These are phyloP conservation scores for Zapornia atra DNA, from an alignment of 2,113 vertebrate species.

Conservation along the genomic window DNA sequence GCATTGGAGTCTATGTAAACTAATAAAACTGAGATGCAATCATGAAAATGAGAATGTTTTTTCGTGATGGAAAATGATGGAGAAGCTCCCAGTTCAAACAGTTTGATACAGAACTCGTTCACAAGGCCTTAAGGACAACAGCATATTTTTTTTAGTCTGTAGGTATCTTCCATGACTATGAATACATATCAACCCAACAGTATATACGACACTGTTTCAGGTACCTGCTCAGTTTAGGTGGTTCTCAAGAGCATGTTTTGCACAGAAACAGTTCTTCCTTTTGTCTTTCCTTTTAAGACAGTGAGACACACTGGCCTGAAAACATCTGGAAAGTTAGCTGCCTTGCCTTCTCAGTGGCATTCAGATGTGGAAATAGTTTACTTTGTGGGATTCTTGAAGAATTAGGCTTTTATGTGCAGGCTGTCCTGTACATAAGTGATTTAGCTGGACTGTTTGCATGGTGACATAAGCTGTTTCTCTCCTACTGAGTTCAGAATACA, in stretches of 20 bases:
- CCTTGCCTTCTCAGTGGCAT: background rate
- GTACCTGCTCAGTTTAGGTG: background rate
- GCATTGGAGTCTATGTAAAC: background rate
- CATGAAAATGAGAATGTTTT: background rate
- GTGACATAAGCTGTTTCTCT: background rate
- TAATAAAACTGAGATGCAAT: slow-evolving; percentile 6
- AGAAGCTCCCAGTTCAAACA: background rate
- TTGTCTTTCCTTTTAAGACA: background rate
- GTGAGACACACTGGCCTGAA: background rate
- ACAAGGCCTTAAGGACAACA: background rate
- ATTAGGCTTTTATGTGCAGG: background rate
- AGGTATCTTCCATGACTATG: background rate
- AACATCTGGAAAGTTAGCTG: background rate
- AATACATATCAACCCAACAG: background rate
- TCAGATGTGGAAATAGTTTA: background rate
- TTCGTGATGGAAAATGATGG: background rate
- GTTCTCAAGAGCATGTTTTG: background rate
- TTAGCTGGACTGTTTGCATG: background rate
- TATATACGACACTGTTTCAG: background rate
- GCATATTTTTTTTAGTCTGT: background rate
- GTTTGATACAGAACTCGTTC: background rate
- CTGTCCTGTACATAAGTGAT: background rate
- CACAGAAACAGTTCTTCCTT: background rate
- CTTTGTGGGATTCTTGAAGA: background rate
- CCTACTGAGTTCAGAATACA: background rate